Conservation (phyloP, 2,888 invertebrate species). For the Dynastes hyllus region DNA sequence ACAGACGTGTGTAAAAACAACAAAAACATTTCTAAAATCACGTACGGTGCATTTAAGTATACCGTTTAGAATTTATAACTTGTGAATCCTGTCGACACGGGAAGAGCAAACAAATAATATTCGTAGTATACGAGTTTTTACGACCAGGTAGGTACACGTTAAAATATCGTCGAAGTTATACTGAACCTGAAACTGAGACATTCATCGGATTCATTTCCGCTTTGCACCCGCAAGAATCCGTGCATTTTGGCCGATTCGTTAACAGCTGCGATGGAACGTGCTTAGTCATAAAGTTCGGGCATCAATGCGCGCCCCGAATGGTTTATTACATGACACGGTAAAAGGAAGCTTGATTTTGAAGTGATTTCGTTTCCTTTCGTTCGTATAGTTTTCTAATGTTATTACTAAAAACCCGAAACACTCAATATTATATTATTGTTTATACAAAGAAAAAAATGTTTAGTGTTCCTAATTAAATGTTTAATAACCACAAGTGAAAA, state of each 20-base stretch:
- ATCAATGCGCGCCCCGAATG: conserved; percentile 50
- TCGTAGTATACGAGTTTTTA: conserved; percentile 12
- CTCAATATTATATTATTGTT: no score
- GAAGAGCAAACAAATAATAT: conserved; percentile 33
- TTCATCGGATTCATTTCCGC: conserved; percentile 39
- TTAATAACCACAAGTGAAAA: no score
- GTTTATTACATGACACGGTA: neutral
- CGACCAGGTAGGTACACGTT: conserved; percentile 23
- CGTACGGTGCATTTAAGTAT: conserved; percentile 15
- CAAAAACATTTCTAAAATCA: conserved; percentile 28
- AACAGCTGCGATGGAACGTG: conserved; percentile 50
- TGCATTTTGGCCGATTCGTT: conserved; percentile 35
- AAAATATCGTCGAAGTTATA: neutral
- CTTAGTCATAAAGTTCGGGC: conserved; percentile 51
- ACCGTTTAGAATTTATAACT: conserved; percentile 19
- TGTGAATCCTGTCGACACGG: conserved; percentile 7
- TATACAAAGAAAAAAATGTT: no score
- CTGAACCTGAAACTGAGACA: conserved; percentile 30
- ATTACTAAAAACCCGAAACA: neutral
- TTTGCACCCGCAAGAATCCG: conserved; percentile 36
- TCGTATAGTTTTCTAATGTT: neutral
- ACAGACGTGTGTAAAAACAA: neutral
- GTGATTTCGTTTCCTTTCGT: neutral
- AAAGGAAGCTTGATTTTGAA: neutral
- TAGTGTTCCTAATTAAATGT: no score